A percentile compares a stretch with the other conserved stretches of the same genome.
Conservation (phyloP, 37 sponge, comb jelly and placozoan genomes). For the Geodia barretti region DNA sequence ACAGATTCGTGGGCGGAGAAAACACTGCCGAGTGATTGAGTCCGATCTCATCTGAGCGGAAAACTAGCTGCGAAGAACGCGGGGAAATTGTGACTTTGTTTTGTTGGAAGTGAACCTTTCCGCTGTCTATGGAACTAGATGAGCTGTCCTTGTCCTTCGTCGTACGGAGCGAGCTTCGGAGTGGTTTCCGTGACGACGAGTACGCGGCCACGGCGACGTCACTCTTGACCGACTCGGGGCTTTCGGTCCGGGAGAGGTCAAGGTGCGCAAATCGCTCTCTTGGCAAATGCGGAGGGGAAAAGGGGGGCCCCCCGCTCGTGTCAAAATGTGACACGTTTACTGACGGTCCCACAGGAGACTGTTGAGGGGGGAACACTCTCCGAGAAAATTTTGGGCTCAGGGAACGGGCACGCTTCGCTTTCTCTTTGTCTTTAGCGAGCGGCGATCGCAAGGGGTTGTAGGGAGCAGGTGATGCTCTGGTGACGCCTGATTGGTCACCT, state of each 20-base stretch:
- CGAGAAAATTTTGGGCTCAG: constrained; percentile 63
- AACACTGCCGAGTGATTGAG: background rate
- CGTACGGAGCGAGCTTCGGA: constrained; percentile 27
- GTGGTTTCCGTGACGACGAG: constrained; percentile 9
- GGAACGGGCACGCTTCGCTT: constrained; percentile 52
- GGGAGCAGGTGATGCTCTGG: too few relatives aligned
- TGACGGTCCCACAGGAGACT: background rate
- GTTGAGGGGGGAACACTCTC: constrained; percentile 4
- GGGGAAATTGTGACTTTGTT: constrained; percentile 50
- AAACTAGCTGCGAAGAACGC: constrained; percentile 33
- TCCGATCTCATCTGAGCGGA: constrained; percentile 13
- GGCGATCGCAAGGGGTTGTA: background rate
- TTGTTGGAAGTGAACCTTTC: background rate
- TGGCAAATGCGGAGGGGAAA: background rate
- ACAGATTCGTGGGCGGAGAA: background rate
- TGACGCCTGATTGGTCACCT: too few relatives aligned
- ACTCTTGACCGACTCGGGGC: constrained; percentile 2
- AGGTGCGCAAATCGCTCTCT: background rate
- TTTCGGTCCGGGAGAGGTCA: constrained; percentile 2
- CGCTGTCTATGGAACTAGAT: constrained; percentile 1
- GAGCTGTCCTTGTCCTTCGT: background rate
- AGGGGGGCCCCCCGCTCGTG: background rate
- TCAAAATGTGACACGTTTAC: background rate
- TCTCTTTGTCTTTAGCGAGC: background rate
- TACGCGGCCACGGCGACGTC: background rate